phyloP scores from a whole-genome alignment of 2,888 invertebrate genomes.

The Cinara cedri region DNA sequence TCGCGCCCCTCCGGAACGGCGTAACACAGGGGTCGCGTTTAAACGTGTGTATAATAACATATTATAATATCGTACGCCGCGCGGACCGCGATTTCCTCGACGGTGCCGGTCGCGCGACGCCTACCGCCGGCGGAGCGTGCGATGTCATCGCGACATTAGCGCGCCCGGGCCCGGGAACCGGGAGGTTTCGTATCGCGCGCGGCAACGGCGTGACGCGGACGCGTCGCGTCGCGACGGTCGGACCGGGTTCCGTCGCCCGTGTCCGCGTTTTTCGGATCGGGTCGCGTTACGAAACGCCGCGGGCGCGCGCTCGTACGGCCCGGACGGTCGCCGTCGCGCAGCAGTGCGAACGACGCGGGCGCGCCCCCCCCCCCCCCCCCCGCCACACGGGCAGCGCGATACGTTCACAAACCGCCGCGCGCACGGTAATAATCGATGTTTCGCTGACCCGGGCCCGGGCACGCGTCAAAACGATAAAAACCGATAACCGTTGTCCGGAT shows the following conservation, averaged over 20 bases:
- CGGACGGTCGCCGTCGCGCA: too few relatives aligned
- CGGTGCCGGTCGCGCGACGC: too few relatives aligned
- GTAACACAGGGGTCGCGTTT: background rate
- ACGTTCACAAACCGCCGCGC: background rate
- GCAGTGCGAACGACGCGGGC: background rate
- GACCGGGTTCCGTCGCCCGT: too few relatives aligned
- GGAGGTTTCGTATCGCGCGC: too few relatives aligned
- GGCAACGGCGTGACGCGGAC: too few relatives aligned
- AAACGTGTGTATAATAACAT: constrained; percentile 4
- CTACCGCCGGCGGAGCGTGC: too few relatives aligned
- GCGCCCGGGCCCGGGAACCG: too few relatives aligned
- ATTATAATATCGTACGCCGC: background rate
- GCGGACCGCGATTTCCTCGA: background rate
- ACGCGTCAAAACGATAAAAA: constrained; percentile 44
- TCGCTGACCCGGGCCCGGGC: constrained; percentile 23
- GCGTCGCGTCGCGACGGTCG: too few relatives aligned
- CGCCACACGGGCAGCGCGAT: background rate
- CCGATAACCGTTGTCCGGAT: too few relatives aligned
- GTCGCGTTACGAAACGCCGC: constrained; percentile 4
- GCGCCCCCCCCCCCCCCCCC: too few relatives aligned
- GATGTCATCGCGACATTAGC: too few relatives aligned
- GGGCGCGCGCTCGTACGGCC: background rate
- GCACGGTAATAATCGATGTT: background rate
- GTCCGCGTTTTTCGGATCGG: constrained; percentile 8
- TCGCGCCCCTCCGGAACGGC: too few relatives aligned